Percentiles rank a stretch among this genome's conserved stretches.
Evolutionary conservation across 64 coral and sea anemone species (phyloP).

Genomic region (Acropora yongei): DNA sequence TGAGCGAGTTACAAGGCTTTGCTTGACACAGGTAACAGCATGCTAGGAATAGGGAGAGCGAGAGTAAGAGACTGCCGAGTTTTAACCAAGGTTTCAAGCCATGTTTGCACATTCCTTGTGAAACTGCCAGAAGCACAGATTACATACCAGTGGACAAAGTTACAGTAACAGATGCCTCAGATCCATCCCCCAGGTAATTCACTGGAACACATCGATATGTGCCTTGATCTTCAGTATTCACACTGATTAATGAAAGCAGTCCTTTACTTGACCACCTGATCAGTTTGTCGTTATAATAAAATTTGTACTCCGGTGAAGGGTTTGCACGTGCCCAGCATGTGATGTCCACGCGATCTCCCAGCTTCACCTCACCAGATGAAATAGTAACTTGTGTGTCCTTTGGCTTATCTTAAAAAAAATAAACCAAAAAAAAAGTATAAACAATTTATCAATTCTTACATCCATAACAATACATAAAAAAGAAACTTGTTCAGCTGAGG

Average conservation of each 20-base stretch:
- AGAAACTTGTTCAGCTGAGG: no score
- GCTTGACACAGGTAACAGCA: no score
- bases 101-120: no score
- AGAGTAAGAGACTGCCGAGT: no score
- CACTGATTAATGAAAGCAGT: background rate
- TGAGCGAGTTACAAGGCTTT: no score
- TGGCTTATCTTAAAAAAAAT: background rate
- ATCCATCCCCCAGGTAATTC: background rate
- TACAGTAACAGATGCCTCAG: background rate
- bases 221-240: slow-evolving; percentile 15
- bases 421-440: background rate
- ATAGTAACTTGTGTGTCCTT: background rate
- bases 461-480: no score
- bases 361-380: background rate
- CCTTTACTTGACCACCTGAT: slow-evolving; percentile 9
- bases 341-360: background rate
- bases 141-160: background rate
- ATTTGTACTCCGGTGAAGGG: slow-evolving; percentile 11
- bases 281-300: slow-evolving; percentile 6
- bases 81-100: no score
- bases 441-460: background rate
- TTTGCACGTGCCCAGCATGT: slow-evolving; percentile 29
- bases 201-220: slow-evolving; percentile 36
- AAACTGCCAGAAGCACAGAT: background rate
- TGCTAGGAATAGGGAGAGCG: no score